Percentiles rank a stretch among this genome's conserved stretches.
These are phyloP conservation scores for Patiria pectinifera DNA, from an alignment of 53 echinoderm and acorn worm species.

Conservation along the genomic window DNA sequence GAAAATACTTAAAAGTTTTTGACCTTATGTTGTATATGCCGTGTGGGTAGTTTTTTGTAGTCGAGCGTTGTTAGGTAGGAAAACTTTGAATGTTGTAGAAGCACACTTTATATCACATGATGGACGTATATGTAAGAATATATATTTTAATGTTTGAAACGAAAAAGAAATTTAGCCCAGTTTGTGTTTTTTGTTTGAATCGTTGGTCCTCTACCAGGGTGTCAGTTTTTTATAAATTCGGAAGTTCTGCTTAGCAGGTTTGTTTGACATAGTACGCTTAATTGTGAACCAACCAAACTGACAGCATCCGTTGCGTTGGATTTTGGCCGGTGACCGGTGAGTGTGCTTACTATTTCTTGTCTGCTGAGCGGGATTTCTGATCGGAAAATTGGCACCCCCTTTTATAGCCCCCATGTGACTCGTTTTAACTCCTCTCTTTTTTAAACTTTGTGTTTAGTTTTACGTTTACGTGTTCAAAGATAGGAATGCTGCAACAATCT, in stretches of 20 bases:
- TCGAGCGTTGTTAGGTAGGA: constrained; percentile 37
- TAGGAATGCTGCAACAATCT: background rate
- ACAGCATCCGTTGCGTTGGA: background rate
- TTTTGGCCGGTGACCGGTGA: background rate
- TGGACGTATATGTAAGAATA: constrained; percentile 55
- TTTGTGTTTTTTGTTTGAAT: background rate
- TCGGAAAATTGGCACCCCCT: background rate
- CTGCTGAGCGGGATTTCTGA: background rate
- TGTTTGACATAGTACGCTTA: background rate
- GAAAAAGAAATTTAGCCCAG: constrained; percentile 31
- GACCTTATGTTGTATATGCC: constrained; percentile 51
- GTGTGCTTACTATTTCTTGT: background rate
- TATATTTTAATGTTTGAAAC: constrained; percentile 64
- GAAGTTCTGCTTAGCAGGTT: constrained; percentile 11
- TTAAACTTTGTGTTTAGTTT: background rate
- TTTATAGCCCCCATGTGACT: background rate
- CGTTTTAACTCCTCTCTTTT: background rate
- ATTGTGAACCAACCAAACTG: background rate
- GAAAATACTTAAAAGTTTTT: constrained; percentile 44
- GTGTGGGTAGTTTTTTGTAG: constrained; percentile 63
- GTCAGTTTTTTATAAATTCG: background rate
- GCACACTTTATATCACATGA: constrained; percentile 42
- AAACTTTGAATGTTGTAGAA: constrained; percentile 41
- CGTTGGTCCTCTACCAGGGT: constrained; percentile 9
- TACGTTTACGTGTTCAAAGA: background rate